Evolutionary conservation across 2,113 vertebrate genomes (phyloP).

Genomic region (Trogon surrucura): DNA sequence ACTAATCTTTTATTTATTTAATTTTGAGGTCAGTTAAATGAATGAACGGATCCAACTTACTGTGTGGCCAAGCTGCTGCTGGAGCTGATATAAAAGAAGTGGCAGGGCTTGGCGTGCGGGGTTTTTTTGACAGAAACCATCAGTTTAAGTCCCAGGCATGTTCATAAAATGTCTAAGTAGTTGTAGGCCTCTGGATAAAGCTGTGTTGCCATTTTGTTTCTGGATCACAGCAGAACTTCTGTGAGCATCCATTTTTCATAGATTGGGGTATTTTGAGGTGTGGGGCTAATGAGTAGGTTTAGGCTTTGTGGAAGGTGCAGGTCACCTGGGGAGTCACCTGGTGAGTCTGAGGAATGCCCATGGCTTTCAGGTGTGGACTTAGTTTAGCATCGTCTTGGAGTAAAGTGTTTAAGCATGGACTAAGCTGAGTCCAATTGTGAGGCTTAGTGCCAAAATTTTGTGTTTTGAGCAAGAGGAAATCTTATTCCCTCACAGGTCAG

Average conservation of each 20-base stretch:
- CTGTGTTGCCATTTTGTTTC: not conserved
- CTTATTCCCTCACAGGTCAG: not conserved
- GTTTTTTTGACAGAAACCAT: not conserved
- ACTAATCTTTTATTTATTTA: slow-evolving; percentile 33
- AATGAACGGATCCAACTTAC: not conserved
- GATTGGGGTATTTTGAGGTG: not conserved
- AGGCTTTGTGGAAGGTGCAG: not conserved
- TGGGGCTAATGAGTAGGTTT: not conserved
- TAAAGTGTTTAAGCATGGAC: not conserved
- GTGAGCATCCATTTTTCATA: not conserved
- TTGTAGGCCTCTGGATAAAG: not conserved
- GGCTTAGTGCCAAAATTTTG: not conserved
- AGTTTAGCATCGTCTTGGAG: not conserved
- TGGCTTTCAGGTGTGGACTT: not conserved
- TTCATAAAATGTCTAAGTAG: not conserved
- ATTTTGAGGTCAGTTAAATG: not conserved
- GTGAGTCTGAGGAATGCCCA: not conserved
- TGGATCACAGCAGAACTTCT: not conserved
- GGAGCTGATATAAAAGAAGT: not conserved
- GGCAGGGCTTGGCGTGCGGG: not conserved
- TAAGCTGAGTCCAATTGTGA: not conserved
- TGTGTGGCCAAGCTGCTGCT: not conserved
- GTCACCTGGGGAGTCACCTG: not conserved
- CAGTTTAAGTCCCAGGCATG: not conserved
- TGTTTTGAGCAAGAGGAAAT: not conserved